phyloP scores from a whole-genome alignment of 2,797 vertebrate species.

The Picus viridis region DNA sequence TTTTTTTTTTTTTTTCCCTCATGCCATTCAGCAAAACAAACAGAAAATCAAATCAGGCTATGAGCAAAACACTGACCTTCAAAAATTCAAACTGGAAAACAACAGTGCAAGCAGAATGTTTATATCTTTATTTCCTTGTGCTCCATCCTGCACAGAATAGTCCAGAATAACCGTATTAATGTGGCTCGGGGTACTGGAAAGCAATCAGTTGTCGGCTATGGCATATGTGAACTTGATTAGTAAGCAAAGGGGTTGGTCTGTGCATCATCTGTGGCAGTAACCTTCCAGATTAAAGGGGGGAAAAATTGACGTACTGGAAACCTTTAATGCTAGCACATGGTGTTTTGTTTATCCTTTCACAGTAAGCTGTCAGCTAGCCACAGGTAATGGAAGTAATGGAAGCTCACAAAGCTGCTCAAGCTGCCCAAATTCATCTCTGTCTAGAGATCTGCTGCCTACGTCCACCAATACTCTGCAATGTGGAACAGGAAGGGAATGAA shows the following conservation, averaged over 20 bases:
- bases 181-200: neutral
- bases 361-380: neutral
- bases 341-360: neutral
- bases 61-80: neutral
- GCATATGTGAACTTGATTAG: neutral
- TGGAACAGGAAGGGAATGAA: neutral
- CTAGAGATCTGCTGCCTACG: neutral
- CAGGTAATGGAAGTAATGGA: neutral
- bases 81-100: neutral
- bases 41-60: neutral
- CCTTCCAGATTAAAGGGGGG: neutral
- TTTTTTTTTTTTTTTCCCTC: neutral
- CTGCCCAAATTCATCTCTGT: neutral
- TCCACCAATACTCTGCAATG: neutral
- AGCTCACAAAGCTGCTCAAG: conserved; percentile 1
- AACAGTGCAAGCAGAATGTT: neutral
- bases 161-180: neutral
- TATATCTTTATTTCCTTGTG: neutral
- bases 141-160: neutral
- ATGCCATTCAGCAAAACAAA: neutral
- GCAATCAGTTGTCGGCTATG: neutral
- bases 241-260: neutral
- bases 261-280: neutral
- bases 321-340: neutral
- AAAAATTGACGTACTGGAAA: neutral